phyloP scores from a whole-genome alignment of 2,797 vertebrate genomes.

The Acridotheres tristis region DNA sequence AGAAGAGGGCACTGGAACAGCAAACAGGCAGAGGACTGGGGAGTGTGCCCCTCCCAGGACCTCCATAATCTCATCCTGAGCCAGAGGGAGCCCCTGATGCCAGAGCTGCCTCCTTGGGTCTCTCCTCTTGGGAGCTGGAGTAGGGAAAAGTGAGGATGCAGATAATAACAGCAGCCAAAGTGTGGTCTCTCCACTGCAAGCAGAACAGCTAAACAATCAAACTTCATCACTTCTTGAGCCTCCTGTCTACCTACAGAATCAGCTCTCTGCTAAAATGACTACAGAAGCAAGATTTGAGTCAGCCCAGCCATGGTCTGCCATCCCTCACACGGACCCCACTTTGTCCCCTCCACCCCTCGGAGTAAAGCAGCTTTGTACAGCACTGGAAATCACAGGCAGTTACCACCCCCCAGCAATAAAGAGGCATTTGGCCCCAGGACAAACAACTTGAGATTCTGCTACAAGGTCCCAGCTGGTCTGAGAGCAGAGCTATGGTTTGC shows the following conservation, averaged over 20 bases:
- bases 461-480: not conserved
- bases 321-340: not conserved
- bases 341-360: not conserved
- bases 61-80: not conserved
- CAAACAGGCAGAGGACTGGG: not conserved
- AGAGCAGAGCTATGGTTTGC: not conserved
- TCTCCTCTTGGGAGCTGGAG: not conserved
- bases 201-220: not conserved
- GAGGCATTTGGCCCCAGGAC: constrained; percentile 16
- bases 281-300: constrained; percentile 11
- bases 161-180: not conserved
- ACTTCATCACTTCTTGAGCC: not conserved
- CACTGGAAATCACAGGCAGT: not conserved
- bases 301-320: not conserved
- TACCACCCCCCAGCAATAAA: not conserved
- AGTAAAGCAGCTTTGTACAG: not conserved
- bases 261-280: constrained; percentile 2
- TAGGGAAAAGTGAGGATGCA: constrained; percentile 6
- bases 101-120: not conserved
- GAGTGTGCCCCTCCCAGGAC: not conserved
- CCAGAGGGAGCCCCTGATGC: not conserved
- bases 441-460: not conserved
- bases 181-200: not conserved
- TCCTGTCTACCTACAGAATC: constrained; percentile 4
- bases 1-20: not conserved